Percentiles rank a stretch among this genome's conserved stretches.
Evolutionary conservation across 2,797 vertebrate species (phyloP).

Genomic region (Neopelma chrysocephalum): DNA sequence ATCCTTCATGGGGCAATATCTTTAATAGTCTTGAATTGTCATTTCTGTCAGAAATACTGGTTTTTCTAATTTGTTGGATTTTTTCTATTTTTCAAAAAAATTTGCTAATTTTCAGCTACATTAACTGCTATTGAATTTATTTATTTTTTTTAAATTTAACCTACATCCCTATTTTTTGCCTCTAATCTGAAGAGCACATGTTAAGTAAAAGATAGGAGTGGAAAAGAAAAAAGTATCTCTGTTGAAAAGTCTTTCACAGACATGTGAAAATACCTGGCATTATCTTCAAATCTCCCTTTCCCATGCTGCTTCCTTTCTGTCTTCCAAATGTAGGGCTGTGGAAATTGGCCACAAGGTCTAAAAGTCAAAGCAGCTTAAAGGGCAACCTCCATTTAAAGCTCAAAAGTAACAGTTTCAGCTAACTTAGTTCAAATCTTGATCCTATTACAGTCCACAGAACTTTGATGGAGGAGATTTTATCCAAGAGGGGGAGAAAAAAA

Average conservation of each 20-base stretch:
- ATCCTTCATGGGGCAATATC: constrained; percentile 50
- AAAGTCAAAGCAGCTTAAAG: neutral
- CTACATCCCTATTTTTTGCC: constrained; percentile 29
- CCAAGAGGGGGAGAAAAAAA: rapidly evolving
- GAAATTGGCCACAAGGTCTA: neutral
- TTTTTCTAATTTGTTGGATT: constrained; percentile 25
- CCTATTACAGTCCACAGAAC: neutral
- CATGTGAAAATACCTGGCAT: neutral
- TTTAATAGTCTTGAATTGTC: constrained; percentile 60
- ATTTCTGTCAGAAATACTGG: constrained; percentile 54
- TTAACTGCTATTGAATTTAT: neutral
- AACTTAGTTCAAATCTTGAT: neutral
- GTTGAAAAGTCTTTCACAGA: neutral
- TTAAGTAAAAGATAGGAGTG: neutral
- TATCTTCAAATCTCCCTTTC: neutral
- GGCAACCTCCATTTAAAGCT: neutral
- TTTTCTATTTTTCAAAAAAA: constrained; percentile 17
- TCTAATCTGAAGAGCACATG: constrained; percentile 17
- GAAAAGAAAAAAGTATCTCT: neutral
- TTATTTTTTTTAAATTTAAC: neutral
- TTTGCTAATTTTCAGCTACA: constrained; percentile 40
- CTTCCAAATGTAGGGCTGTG: neutral
- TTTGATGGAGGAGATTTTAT: neutral
- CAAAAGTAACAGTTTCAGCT: neutral
- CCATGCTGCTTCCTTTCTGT: neutral